Conservation (phyloP, 2,888 invertebrate genomes). For the Noctua comes region DNA sequence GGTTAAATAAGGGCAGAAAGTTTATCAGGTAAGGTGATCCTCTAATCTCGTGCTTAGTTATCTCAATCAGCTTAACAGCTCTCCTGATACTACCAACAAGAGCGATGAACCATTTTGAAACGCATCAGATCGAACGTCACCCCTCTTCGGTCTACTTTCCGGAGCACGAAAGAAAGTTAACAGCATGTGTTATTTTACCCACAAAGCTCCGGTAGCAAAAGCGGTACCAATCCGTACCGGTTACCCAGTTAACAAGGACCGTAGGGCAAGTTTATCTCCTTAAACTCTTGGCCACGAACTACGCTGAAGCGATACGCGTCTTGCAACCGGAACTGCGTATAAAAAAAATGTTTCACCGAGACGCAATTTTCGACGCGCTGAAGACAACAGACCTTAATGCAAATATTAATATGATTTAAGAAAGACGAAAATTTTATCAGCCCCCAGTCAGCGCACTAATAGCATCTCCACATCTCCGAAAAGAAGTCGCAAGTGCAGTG, state of each 20-base stretch:
- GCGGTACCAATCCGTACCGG: conserved; percentile 25
- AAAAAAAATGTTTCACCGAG: background rate
- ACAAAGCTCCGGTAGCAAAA: background rate
- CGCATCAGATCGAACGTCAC: background rate
- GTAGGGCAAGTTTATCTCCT: background rate
- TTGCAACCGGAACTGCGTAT: background rate
- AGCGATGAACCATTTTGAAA: background rate
- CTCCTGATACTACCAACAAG: background rate
- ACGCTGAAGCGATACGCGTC: background rate
- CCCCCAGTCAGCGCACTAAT: too few species aligned
- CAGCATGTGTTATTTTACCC: conserved; percentile 9
- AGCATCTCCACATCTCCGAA: too few species aligned
- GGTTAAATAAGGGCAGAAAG: too few species aligned
- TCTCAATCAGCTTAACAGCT: background rate
- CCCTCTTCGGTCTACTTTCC: background rate
- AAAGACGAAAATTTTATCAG: too few species aligned
- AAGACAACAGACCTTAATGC: too few species aligned
- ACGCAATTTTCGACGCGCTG: background rate
- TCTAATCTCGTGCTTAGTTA: too few species aligned
- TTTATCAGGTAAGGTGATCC: too few species aligned
- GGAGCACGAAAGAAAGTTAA: background rate
- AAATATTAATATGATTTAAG: too few species aligned
- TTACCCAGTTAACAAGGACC: background rate
- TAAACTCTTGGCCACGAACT: background rate
- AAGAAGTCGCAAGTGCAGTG: too few species aligned